These are phyloP conservation scores for Bellardia pandia DNA, from an alignment of 2,888 invertebrate genomes.

Conservation along the genomic window DNA sequence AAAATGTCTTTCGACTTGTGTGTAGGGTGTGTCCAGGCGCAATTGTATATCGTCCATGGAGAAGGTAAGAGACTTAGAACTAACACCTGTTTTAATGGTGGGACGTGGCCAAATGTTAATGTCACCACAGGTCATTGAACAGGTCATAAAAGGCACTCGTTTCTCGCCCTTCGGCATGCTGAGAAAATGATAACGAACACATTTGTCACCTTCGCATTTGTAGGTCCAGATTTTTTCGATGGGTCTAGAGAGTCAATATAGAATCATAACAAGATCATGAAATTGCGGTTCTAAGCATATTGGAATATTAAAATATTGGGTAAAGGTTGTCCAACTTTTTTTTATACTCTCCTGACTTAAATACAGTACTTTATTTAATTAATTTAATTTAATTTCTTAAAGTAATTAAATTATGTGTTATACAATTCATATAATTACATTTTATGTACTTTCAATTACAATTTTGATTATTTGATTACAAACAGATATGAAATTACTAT, in stretches of 20 bases:
- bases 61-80: conserved; percentile 87
- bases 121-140: conserved; percentile 91
- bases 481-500: conserved; percentile 23
- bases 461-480: neutral
- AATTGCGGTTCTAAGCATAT: too few species aligned
- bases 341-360: too few species aligned
- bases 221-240: conserved; percentile 89
- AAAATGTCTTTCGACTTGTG: conserved; percentile 79
- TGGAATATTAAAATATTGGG: too few species aligned
- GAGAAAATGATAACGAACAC: conserved; percentile 86
- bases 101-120: conserved; percentile 92
- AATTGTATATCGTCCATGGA: conserved; percentile 81
- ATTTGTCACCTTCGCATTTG: conserved; percentile 89
- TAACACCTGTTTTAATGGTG: conserved; percentile 88
- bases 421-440: neutral
- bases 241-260: conserved; percentile 77
- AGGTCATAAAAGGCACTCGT: conserved; percentile 88
- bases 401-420: too few species aligned
- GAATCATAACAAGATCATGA: neutral
- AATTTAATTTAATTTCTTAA: neutral
- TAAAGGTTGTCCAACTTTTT: neutral
- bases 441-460: neutral
- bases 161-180: conserved; percentile 79
- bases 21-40: conserved; percentile 80
- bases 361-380: too few species aligned